A percentile compares a stretch with the other conserved stretches of the same genome.
phyloP scores from a whole-genome alignment of 2,113 vertebrate genomes.

The Oncorhynchus clarkii region DNA sequence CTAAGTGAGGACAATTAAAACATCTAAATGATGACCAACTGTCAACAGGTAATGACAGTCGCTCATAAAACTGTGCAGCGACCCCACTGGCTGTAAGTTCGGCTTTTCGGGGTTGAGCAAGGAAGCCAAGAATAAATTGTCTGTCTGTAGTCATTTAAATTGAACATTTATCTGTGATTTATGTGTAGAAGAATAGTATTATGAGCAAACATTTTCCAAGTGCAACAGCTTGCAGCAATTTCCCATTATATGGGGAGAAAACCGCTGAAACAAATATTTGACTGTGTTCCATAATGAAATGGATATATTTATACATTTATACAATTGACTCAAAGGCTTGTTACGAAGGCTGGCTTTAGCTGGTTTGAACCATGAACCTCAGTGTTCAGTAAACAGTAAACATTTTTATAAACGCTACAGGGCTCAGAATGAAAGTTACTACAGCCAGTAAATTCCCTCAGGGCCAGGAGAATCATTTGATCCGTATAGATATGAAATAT shows the following conservation, averaged over 20 bases:
- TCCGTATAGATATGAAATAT: constrained; percentile 44
- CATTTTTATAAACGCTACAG: constrained; percentile 65
- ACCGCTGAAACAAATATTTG: constrained; percentile 79
- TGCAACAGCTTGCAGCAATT: constrained; percentile 80
- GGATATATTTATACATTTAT: constrained; percentile 74
- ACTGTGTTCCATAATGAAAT: constrained; percentile 74
- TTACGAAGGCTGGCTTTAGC: constrained; percentile 64
- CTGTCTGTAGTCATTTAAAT: constrained; percentile 79
- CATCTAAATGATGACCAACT: constrained; percentile 68
- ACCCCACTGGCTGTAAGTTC: constrained; percentile 45
- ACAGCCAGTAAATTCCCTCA: constrained; percentile 55
- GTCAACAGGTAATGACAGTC: constrained; percentile 73
- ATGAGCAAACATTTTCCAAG: constrained; percentile 77
- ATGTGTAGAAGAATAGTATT: constrained; percentile 71
- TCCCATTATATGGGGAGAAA: constrained; percentile 77
- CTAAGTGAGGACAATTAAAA: constrained; percentile 59
- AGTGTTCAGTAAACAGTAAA: constrained; percentile 58
- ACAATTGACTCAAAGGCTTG: constrained; percentile 67
- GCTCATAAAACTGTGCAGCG: constrained; percentile 57
- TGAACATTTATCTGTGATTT: constrained; percentile 78
- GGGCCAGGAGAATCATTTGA: constrained; percentile 36
- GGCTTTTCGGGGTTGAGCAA: constrained; percentile 32
- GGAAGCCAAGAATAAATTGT: constrained; percentile 74
- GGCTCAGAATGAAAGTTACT: constrained; percentile 63
- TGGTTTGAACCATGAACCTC: constrained; percentile 37